These are phyloP conservation scores for Araneus ventricosus DNA, from an alignment of 1,140 invertebrate genomes.

Conservation along the genomic window DNA sequence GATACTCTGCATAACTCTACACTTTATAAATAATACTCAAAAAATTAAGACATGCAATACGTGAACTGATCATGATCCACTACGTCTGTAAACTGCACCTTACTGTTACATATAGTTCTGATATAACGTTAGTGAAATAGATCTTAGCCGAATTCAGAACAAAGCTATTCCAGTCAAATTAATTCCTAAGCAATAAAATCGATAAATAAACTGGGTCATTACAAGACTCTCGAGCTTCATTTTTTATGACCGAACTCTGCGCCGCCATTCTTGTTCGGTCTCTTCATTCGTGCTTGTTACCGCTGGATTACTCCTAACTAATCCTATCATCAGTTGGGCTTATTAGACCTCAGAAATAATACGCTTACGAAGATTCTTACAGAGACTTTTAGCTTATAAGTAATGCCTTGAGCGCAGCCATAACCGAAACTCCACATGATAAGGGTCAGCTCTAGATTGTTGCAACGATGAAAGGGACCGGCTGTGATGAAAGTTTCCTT, in stretches of 20 bases:
- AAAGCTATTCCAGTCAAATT: no score
- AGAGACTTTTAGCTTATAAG: constrained; percentile 26
- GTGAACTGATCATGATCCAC: no score
- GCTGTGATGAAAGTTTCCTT: background rate
- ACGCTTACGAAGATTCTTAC: constrained; percentile 34
- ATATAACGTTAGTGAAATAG: no score
- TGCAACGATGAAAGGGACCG: background rate
- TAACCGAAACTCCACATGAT: background rate
- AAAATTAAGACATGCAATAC: no score
- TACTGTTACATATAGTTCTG: no score
- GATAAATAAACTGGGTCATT: constrained; percentile 2
- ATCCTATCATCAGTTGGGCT: constrained; percentile 48
- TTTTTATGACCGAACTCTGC: background rate
- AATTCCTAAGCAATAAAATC: background rate
- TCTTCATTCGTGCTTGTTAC: constrained; percentile 40
- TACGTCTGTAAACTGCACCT: no score
- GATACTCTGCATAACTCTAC: no score
- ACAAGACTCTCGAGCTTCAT: background rate
- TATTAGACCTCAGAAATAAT: constrained; percentile 48
- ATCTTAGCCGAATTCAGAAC: no score
- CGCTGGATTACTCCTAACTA: constrained; percentile 17
- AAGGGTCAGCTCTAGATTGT: background rate
- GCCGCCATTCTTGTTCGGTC: background rate
- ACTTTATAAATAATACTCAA: no score
- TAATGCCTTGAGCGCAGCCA: background rate